Conservation (phyloP, 2,113 vertebrate genomes). For the Lagopus leucura region DNA sequence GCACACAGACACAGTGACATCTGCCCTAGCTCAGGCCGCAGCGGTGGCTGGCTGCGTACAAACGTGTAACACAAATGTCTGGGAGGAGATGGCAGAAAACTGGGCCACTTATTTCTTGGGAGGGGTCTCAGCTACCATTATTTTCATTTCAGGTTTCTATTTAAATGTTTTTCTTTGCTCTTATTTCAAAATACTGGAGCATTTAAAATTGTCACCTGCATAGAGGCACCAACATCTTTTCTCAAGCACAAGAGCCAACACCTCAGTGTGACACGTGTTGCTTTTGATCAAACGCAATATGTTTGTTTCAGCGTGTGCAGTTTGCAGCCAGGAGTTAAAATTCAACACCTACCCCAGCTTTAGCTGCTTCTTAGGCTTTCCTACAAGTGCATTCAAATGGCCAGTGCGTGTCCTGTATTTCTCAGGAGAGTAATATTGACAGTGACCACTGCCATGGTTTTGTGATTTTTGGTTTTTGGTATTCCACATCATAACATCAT, state of each 20-base stretch:
- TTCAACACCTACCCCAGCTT: background rate
- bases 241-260: background rate
- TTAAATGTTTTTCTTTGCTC: background rate
- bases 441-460: background rate
- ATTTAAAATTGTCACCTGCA: background rate
- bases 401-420: background rate
- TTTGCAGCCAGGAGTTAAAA: background rate
- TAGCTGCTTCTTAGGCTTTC: background rate
- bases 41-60: background rate
- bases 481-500: no score
- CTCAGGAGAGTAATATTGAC: background rate
- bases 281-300: background rate
- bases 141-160: background rate
- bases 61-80: background rate
- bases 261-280: background rate
- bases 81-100: background rate
- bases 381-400: background rate
- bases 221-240: background rate
- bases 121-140: background rate
- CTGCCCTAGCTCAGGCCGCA: background rate
- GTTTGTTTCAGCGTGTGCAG: background rate
- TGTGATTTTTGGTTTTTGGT: no score
- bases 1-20: background rate
- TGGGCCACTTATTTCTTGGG: background rate
- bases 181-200: background rate